These are phyloP conservation scores for Conus canariensis DNA, from an alignment of 2,888 invertebrate species.

Conservation along the genomic window DNA sequence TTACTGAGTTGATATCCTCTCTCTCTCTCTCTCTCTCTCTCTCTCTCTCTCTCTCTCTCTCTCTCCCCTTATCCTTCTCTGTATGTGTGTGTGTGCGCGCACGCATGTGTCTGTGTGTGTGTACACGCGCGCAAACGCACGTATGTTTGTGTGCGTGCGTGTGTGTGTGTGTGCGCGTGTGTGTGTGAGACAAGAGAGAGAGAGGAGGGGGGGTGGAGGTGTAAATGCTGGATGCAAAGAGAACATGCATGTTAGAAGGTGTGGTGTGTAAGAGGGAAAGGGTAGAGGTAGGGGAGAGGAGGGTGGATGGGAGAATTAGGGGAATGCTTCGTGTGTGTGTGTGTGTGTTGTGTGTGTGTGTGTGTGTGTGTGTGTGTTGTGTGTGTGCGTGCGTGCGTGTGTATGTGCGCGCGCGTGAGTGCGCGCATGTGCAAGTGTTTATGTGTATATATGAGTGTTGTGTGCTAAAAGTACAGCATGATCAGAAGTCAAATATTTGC, in stretches of 20 bases:
- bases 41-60: neutral
- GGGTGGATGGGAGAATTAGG: neutral
- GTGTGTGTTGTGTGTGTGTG: conserved; percentile 1
- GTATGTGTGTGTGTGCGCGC: neutral
- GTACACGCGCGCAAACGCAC: neutral
- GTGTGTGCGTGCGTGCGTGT: neutral
- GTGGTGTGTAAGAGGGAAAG: neutral
- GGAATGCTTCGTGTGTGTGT: neutral
- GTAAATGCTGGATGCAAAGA: no score
- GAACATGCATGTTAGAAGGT: no score
- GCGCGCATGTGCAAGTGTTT: neutral
- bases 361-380: conserved; percentile 23
- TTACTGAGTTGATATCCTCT: neutral
- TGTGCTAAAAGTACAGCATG: no score
- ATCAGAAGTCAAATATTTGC: no score
- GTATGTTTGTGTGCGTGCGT: conserved; percentile 18
- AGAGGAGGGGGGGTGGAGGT: no score
- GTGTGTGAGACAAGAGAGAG: neutral
- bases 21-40: neutral
- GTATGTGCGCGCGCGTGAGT: neutral
- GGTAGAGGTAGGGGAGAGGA: no score
- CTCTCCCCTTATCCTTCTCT: neutral
- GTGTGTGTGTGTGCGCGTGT: neutral
- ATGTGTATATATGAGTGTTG: no score
- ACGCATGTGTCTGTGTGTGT: conserved; percentile 11